Conservation (phyloP, 2,113 vertebrate species). For the Actenoides lindsayi region DNA sequence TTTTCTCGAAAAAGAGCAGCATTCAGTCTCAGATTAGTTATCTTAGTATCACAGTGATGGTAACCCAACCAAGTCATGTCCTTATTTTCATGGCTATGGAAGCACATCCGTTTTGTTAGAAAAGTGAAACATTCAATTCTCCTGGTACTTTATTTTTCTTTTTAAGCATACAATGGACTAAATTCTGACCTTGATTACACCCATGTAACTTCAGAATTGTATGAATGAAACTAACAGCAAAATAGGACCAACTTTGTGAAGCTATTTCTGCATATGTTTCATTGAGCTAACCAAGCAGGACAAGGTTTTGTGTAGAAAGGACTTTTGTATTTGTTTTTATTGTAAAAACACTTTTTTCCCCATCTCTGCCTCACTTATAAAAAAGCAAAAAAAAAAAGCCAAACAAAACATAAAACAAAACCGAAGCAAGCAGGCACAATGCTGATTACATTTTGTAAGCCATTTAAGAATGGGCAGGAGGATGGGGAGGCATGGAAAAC, state of each 20-base stretch:
- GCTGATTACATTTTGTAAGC: constrained; percentile 61
- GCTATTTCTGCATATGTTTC: neutral
- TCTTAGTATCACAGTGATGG: neutral
- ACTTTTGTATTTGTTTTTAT: constrained; percentile 38
- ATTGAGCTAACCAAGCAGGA: constrained; percentile 15
- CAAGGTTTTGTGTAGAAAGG: constrained; percentile 22
- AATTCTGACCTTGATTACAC: constrained; percentile 30
- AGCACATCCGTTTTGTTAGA: neutral
- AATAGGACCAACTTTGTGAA: neutral
- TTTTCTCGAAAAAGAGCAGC: neutral
- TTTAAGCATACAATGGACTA: constrained; percentile 7
- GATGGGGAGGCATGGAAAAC: constrained; percentile 62
- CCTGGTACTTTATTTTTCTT: neutral
- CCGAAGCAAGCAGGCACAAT: constrained; percentile 47
- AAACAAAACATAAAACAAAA: neutral
- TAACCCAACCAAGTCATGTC: constrained; percentile 10
- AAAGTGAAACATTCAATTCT: constrained; percentile 7
- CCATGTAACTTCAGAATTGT: neutral
- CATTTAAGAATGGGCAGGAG: constrained; percentile 53
- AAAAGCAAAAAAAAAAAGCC: neutral
- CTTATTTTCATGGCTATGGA: neutral
- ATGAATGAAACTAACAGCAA: neutral
- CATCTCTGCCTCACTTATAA: neutral
- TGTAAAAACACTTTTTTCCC: neutral
- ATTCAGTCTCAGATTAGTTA: neutral